Evolutionary conservation across 2,113 vertebrate species (phyloP).

Genomic region (Recurvirostra avosetta): DNA sequence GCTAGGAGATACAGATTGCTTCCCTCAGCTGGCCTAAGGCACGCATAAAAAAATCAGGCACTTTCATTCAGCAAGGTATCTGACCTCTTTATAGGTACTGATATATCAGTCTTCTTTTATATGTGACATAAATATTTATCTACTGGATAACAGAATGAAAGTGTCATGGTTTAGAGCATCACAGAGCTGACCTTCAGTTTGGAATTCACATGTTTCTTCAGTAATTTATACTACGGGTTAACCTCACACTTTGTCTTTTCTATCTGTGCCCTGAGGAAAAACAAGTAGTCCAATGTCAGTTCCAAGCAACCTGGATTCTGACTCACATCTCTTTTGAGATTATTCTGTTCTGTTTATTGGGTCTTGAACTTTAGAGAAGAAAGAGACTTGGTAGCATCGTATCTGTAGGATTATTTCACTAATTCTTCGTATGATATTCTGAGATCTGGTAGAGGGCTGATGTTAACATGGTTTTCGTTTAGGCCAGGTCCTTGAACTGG

Average conservation of each 20-base stretch:
- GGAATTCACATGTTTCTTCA: background rate
- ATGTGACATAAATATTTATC: slow-evolving; percentile 46
- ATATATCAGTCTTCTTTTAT: background rate
- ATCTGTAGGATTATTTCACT: background rate
- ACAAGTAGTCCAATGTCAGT: background rate
- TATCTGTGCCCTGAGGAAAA: background rate
- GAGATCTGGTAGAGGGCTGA: background rate
- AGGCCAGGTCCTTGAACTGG: background rate
- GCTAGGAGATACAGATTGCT: background rate
- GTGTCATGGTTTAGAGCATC: background rate
- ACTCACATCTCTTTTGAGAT: background rate
- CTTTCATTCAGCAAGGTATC: slow-evolving; percentile 16
- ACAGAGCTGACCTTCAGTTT: slow-evolving; percentile 13
- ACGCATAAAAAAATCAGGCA: background rate
- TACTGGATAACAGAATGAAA: background rate
- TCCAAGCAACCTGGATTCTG: background rate
- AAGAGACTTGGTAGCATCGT: background rate
- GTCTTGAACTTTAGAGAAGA: background rate
- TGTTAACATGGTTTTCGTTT: background rate
- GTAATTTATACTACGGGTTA: slow-evolving; percentile 3
- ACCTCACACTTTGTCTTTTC: background rate
- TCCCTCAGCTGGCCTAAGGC: slow-evolving; percentile 10
- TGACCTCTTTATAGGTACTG: slow-evolving; percentile 3
- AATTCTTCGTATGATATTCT: background rate
- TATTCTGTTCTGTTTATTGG: background rate